Percentiles rank a stretch among this genome's conserved stretches.
phyloP scores from a whole-genome alignment of 2,888 invertebrate species.

The Diogma glabrata region DNA sequence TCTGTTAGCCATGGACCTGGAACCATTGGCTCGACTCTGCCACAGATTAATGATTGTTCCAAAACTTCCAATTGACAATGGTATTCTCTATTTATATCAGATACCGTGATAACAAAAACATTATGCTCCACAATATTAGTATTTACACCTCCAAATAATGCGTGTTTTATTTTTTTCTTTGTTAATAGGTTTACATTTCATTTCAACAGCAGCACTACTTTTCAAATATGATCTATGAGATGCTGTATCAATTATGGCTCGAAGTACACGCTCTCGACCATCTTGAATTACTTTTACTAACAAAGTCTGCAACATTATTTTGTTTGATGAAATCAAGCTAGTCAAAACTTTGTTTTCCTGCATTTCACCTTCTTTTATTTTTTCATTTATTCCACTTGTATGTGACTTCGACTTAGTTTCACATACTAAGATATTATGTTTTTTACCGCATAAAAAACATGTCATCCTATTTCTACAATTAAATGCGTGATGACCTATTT shows the following conservation, averaged over 20 bases:
- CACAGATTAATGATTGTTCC: background rate
- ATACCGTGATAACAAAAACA: background rate
- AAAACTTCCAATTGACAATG: background rate
- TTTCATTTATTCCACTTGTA: background rate
- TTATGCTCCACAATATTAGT: background rate
- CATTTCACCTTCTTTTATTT: background rate
- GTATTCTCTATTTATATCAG: background rate
- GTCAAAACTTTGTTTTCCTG: background rate
- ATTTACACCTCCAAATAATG: background rate
- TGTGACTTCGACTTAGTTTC: no score
- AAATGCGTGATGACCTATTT: background rate
- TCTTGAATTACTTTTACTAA: background rate
- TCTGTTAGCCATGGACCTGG: background rate
- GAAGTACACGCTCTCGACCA: background rate
- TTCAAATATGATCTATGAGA: constrained; percentile 16
- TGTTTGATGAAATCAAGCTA: background rate
- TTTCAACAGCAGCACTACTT: constrained; percentile 10
- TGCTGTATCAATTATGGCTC: constrained; percentile 5
- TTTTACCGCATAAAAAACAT: background rate
- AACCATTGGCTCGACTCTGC: background rate
- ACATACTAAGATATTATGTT: background rate
- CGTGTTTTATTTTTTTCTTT: constrained; percentile 6
- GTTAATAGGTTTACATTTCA: constrained; percentile 10
- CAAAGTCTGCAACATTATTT: background rate
- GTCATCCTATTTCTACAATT: background rate